Conservation (phyloP, 92 coral and sea anemone genomes). For the Epizoanthus rinbou region DNA sequence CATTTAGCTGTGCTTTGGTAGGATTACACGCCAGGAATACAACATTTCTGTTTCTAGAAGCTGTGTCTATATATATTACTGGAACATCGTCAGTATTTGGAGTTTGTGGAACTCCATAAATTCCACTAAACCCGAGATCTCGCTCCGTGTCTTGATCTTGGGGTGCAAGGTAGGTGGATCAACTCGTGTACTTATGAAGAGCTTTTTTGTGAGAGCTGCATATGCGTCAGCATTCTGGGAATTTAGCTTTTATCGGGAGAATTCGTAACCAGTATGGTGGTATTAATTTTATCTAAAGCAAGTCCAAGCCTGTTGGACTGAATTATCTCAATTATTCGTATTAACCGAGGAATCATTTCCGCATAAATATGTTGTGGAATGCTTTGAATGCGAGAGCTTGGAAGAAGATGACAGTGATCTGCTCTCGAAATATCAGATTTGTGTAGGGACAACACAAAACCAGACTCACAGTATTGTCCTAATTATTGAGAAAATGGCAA, state of each 20-base stretch:
- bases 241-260: background rate
- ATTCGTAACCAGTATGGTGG: background rate
- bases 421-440: constrained; percentile 20
- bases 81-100: background rate
- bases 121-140: background rate
- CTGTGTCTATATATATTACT: background rate
- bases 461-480: background rate
- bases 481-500: background rate
- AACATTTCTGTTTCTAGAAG: background rate
- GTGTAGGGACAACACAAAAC: background rate
- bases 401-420: background rate
- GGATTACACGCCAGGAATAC: constrained; percentile 1
- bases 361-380: constrained; percentile 33
- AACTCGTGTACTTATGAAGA: background rate
- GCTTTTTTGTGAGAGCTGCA: background rate
- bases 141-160: background rate
- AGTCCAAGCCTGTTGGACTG: background rate
- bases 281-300: background rate
- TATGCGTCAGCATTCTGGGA: constrained; percentile 8
- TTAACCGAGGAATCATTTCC: constrained; percentile 32
- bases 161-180: constrained; percentile 18
- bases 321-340: constrained; percentile 1
- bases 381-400: constrained; percentile 7
- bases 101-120: constrained; percentile 11
- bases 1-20: background rate